Conservation (phyloP, 1,140 invertebrate genomes). For the Vanessa tameamea region DNA sequence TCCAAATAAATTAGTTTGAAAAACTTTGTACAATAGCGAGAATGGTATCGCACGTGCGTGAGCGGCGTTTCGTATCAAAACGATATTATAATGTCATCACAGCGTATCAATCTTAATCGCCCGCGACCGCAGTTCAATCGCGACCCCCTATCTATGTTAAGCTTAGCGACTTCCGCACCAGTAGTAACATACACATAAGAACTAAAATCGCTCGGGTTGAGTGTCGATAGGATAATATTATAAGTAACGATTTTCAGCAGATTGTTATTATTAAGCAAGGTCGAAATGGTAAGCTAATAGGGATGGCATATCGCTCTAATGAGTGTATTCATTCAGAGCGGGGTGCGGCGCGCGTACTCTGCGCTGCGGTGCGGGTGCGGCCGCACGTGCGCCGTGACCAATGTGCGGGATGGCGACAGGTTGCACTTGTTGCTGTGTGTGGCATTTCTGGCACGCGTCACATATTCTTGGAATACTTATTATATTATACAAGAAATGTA, state of each 20-base stretch:
- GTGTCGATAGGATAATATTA: constrained; percentile 1
- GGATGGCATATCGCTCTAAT: constrained; percentile 41
- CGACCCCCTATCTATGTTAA: background rate
- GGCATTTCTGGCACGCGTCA: background rate
- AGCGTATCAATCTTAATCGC: constrained; percentile 62
- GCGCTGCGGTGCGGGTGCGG: constrained; percentile 16
- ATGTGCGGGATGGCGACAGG: constrained; percentile 26
- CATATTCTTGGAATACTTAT: no score
- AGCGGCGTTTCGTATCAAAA: constrained; percentile 45
- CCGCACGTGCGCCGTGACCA: constrained; percentile 23
- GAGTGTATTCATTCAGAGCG: constrained; percentile 31
- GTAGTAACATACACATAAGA: background rate
- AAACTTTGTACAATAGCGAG: constrained; percentile 39
- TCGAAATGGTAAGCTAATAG: constrained; percentile 38
- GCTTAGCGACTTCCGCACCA: background rate
- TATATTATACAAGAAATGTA: no score
- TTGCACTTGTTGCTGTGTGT: constrained; percentile 26
- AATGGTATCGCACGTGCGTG: constrained; percentile 35
- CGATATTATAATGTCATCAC: constrained; percentile 64
- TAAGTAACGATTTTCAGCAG: constrained; percentile 25
- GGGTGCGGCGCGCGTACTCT: constrained; percentile 25
- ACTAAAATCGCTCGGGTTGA: background rate
- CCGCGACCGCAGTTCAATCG: constrained; percentile 41
- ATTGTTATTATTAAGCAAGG: constrained; percentile 37
- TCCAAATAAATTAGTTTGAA: constrained; percentile 42